Evolutionary conservation across 2,888 invertebrate genomes (phyloP), one percentile per base, ranked within the genome.

Genomic region (Gastracanthus pulcherrimus): DNA sequence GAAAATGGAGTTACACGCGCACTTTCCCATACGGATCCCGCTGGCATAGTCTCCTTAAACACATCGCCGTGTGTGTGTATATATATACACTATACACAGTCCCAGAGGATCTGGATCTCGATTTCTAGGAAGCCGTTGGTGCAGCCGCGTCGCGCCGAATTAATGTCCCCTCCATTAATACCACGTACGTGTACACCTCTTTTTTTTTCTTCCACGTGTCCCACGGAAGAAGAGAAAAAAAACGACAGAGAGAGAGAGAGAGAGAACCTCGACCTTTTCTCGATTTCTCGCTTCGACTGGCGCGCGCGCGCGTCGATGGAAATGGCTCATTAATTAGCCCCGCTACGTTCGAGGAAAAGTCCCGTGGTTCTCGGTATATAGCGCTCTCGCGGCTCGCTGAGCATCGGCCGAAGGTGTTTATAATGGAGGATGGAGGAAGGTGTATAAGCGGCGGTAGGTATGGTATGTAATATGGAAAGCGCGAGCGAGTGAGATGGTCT

Each of bases 51-150:
- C n/a, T n/a, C n/a, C n/a, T n/a, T n/a, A n/a, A n/a, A n/a, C n/a
- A n/a, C n/a, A n/a, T n/a, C n/a, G n/a, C n/a, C n/a, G n/a, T n/a
- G n/a, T n/a, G n/a, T n/a, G n/a, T n/a, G n/a, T n/a, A n/a, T n/a
- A n/a, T n/a, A n/a, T n/a, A n/a, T n/a, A n/a, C n/a, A n/a, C n/a
- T n/a, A n/a, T n/a, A n/a, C n/a, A n/a, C n/a, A n/a, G n/a, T 64
- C 74, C 64, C 64, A 34, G 64, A 31, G 11, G 58, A 19, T 3
- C 1, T n/a, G n/a, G n/a, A n/a, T 45, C 45, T 83, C 71, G 81
- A 81, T 78, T 81, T 74, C 82, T 62, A 83, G 75, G 84, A 82
- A 84, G 69, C 76, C 76, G n/a, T n/a, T n/a, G n/a, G n/a, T n/a
- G n/a, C n/a, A n/a, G n/a, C 76, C 45, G 41, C 58, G 75, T 76